phyloP scores from a whole-genome alignment of 2,113 vertebrate species.

The Plecturocebus donacophilus region DNA sequence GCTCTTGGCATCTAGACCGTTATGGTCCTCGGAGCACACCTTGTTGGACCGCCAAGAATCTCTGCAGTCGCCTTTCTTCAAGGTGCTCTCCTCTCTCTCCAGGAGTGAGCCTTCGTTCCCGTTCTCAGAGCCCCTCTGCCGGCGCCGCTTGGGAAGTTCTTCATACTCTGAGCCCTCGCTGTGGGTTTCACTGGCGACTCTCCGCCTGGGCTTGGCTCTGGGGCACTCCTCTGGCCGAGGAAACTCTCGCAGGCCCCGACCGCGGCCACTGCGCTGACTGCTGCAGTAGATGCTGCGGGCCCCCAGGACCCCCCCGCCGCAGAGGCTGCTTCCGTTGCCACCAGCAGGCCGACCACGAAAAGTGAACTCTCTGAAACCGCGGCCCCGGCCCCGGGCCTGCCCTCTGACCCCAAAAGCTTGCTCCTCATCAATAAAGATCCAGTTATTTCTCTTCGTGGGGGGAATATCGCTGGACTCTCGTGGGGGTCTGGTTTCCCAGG shows the following conservation, averaged over 20 bases:
- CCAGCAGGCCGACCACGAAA: constrained; percentile 88
- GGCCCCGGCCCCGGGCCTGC: constrained; percentile 89
- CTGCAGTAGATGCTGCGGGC: constrained; percentile 77
- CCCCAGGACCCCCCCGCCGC: constrained; percentile 70
- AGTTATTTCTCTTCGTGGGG: constrained; percentile 93
- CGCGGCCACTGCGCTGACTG: constrained; percentile 86
- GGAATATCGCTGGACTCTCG: constrained; percentile 87
- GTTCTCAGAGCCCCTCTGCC: constrained; percentile 91
- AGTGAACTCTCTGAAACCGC: constrained; percentile 94
- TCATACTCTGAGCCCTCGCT: constrained; percentile 98
- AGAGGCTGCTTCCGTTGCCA: neutral
- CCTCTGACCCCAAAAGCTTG: constrained; percentile 95
- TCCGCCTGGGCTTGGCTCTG: constrained; percentile 91
- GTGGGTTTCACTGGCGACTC: constrained; percentile 96
- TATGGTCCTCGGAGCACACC: constrained; percentile 92
- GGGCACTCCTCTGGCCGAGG: constrained; percentile 90
- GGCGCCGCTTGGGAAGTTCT: constrained; percentile 95
- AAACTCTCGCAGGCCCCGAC: constrained; percentile 89
- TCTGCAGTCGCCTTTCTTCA: constrained; percentile 89
- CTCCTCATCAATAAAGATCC: constrained; percentile 99
- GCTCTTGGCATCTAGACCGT: constrained; percentile 83
- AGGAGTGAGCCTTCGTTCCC: constrained; percentile 81
- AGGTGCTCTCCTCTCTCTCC: constrained; percentile 85
- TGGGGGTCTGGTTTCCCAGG: constrained; percentile 87
- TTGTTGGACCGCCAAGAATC: constrained; percentile 97